Evolutionary conservation across 2,113 vertebrate genomes (phyloP).

Genomic region (Vireo altiloquus): DNA sequence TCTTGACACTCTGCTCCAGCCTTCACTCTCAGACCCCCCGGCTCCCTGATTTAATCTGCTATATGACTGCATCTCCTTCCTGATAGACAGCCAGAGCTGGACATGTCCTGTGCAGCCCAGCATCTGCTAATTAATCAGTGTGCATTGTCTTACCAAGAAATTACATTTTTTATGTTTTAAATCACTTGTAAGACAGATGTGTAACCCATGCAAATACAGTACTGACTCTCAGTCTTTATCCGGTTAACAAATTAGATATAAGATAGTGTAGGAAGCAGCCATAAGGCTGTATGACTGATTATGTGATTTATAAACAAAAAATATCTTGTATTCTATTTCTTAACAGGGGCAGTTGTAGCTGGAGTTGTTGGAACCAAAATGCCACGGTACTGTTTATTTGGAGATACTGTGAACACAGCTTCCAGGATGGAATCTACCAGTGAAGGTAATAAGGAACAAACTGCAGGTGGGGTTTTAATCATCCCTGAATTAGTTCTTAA

Average conservation of each 20-base stretch:
- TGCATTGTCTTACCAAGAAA: background rate
- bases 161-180: background rate
- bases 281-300: background rate
- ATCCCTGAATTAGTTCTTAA: background rate
- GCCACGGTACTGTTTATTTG: slow-evolving; percentile 90
- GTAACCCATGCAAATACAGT: background rate
- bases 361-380: slow-evolving; percentile 91
- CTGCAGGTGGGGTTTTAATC: background rate
- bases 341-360: slow-evolving; percentile 84
- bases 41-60: background rate
- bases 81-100: background rate
- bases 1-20: background rate
- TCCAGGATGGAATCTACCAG: slow-evolving; percentile 92
- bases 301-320: background rate
- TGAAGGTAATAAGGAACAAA: slow-evolving; percentile 66
- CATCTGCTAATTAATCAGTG: background rate
- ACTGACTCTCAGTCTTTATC: background rate
- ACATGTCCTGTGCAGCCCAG: background rate
- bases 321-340: background rate
- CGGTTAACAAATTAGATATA: background rate
- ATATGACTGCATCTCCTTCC: background rate
- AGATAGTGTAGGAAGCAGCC: background rate
- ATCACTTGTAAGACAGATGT: background rate
- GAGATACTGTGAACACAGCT: slow-evolving; percentile 89
- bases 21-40: background rate